Percentiles rank a stretch among this genome's conserved stretches.
Evolutionary conservation across 2,888 invertebrate genomes (phyloP).

Genomic region (Eugnorisma glareosa): DNA sequence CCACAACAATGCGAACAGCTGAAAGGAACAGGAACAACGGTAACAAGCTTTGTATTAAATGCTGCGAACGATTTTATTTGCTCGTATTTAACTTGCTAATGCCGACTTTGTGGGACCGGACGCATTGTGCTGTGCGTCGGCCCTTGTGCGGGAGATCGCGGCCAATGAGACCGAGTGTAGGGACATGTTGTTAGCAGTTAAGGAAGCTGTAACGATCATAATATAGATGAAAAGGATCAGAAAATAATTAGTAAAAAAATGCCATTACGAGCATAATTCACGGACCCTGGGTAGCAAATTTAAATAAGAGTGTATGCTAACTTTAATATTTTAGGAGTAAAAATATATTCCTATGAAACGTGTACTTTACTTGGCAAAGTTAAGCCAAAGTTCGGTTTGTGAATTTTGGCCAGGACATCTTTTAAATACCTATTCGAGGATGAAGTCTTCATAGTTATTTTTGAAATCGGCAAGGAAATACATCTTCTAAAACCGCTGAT

Average conservation of each 20-base stretch:
- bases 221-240: background rate
- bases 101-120: constrained; percentile 40
- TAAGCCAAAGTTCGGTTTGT: background rate
- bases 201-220: constrained; percentile 22
- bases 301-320: background rate
- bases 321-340: background rate
- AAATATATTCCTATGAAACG: background rate
- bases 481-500: background rate
- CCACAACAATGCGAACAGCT: constrained; percentile 24
- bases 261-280: background rate
- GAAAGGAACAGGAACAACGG: constrained; percentile 31
- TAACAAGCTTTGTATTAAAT: constrained; percentile 50
- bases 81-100: constrained; percentile 61
- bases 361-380: background rate
- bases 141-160: constrained; percentile 15
- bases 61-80: constrained; percentile 55
- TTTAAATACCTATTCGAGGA: background rate
- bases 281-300: background rate
- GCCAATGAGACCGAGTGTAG: background rate
- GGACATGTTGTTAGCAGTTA: constrained; percentile 11
- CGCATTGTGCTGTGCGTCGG: constrained; percentile 46
- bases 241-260: background rate
- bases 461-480: background rate
- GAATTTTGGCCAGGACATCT: background rate
- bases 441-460: background rate